Conservation (phyloP, 2,797 vertebrate genomes). For the Manis pentadactyla region DNA sequence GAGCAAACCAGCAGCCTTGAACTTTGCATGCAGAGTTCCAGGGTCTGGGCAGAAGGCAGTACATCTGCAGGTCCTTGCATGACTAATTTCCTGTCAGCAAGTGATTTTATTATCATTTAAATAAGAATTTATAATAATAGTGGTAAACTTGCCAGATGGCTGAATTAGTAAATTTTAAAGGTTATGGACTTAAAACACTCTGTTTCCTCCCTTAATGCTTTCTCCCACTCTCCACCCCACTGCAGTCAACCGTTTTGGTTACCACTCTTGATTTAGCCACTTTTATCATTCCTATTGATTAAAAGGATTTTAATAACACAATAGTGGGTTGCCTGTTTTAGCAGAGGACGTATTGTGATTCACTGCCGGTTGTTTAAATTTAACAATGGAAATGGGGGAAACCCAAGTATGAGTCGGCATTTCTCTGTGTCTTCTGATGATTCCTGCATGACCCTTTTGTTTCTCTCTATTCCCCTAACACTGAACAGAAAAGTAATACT, state of each 20-base stretch:
- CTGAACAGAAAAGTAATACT: not conserved
- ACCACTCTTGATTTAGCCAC: not conserved
- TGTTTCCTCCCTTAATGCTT: not conserved
- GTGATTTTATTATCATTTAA: conserved; percentile 85
- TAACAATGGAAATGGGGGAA: not conserved
- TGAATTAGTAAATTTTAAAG: conserved; percentile 74
- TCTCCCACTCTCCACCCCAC: not conserved
- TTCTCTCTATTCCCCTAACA: not conserved
- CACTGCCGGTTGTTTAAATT: not conserved
- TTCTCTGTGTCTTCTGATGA: not conserved
- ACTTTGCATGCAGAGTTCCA: conserved; percentile 67
- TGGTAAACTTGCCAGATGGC: conserved; percentile 82
- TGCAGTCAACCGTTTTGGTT: not conserved
- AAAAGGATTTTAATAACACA: not conserved
- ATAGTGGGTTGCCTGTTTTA: not conserved
- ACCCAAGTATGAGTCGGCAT: not conserved
- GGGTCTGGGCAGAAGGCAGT: conserved; percentile 79
- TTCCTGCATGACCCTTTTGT: not conserved
- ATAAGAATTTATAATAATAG: conserved; percentile 84
- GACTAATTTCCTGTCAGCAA: conserved; percentile 86
- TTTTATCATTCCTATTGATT: not conserved
- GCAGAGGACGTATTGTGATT: not conserved
- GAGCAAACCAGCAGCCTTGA: conserved; percentile 74
- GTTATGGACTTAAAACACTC: conserved; percentile 51
- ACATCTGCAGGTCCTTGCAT: conserved; percentile 82